Conservation (phyloP, 1,140 invertebrate genomes). For the Drosophila tristis region DNA sequence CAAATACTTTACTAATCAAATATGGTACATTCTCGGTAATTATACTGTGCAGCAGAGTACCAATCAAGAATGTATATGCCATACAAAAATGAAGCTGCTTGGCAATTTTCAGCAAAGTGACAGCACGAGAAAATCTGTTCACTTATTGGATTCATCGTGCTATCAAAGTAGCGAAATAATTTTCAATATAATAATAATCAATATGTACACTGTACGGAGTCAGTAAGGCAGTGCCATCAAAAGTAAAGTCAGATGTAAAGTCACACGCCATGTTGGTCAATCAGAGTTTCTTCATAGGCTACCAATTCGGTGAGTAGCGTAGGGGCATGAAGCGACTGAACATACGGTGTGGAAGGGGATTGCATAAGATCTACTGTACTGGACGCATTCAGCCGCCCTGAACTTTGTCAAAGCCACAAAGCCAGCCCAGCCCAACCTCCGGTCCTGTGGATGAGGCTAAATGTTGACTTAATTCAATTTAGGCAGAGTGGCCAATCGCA, state of each 20-base stretch:
- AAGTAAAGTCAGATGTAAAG: too few relatives aligned
- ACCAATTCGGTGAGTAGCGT: too few relatives aligned
- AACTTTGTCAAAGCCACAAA: conserved; percentile 16
- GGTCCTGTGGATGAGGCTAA: conserved; percentile 22
- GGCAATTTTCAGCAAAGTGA: too few relatives aligned
- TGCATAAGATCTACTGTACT: conserved; percentile 4
- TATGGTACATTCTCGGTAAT: conserved; percentile 36
- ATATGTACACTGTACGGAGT: too few relatives aligned
- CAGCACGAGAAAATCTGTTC: too few relatives aligned
- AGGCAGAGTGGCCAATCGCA: conserved; percentile 14
- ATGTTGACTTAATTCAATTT: conserved; percentile 40
- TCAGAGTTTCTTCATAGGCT: too few relatives aligned
- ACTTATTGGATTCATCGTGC: too few relatives aligned
- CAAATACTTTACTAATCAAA: conserved; percentile 35
- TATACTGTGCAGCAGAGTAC: conserved; percentile 1
- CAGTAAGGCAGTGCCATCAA: too few relatives aligned
- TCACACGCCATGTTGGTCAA: too few relatives aligned
- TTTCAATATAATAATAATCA: too few relatives aligned
- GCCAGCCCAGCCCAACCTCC: conserved; percentile 15
- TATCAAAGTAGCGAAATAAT: too few relatives aligned
- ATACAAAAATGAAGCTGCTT: too few relatives aligned
- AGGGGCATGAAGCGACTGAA: background rate
- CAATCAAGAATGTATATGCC: background rate
- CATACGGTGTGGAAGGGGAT: background rate
- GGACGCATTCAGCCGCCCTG: background rate